Percentiles rank a stretch among this genome's conserved stretches.
Conservation (phyloP, 2,888 invertebrate genomes). For the Stenolophus ochropezus region DNA sequence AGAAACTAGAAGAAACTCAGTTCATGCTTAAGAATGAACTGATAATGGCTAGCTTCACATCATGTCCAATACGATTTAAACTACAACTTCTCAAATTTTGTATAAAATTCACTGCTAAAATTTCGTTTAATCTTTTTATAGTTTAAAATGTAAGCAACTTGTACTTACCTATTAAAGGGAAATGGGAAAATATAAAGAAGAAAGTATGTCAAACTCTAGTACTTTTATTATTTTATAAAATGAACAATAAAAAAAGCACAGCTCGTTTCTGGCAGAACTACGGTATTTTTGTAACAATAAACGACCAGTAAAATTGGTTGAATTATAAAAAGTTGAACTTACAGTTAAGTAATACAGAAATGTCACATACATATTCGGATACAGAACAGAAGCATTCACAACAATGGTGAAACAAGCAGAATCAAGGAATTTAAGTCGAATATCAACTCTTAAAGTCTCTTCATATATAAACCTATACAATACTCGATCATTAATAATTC, state of each 20-base stretch:
- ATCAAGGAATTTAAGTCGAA: background rate
- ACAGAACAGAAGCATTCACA: slow-evolving; percentile 12
- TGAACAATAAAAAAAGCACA: slow-evolving; percentile 54
- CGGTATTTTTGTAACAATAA: slow-evolving; percentile 27
- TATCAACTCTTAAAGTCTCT: slow-evolving; percentile 10
- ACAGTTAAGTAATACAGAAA: slow-evolving; percentile 24
- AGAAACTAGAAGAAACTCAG: no score
- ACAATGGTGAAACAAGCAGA: slow-evolving; percentile 16
- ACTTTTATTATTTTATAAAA: slow-evolving; percentile 45
- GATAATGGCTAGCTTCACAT: no score
- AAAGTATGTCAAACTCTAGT: background rate
- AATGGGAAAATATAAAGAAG: background rate
- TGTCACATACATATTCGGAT: slow-evolving; percentile 18
- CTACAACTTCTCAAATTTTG: no score
- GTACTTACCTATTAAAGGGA: no score
- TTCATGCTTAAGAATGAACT: no score
- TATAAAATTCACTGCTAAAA: no score
- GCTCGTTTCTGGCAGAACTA: slow-evolving; percentile 46
- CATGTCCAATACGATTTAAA: no score
- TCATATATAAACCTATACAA: background rate
- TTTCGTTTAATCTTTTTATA: no score
- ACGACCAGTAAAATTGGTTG: slow-evolving; percentile 30
- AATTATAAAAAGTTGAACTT: slow-evolving; percentile 39
- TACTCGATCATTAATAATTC: slow-evolving; percentile 1
- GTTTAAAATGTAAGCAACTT: no score